Evolutionary conservation across 2,888 invertebrate species (phyloP).

Genomic region (Nineta flava): DNA sequence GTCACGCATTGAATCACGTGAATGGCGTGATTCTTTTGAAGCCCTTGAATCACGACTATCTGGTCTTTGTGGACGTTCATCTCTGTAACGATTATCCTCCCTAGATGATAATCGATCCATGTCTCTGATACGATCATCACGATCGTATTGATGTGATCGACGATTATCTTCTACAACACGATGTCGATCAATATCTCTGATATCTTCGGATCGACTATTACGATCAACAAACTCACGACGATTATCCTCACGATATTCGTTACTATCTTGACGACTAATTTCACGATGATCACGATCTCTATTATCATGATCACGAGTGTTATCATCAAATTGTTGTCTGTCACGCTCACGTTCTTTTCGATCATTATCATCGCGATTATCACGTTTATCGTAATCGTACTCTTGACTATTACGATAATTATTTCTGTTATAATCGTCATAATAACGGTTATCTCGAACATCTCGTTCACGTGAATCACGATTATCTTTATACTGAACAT

Average conservation of each 20-base stretch:
- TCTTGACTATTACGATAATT: slow-evolving; percentile 14
- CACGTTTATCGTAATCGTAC: slow-evolving; percentile 15
- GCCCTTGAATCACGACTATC: slow-evolving; percentile 40
- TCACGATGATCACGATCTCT: slow-evolving; percentile 25
- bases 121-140: background rate
- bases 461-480: slow-evolving; percentile 23
- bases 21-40: slow-evolving; percentile 33
- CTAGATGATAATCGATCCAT: background rate
- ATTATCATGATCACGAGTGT: slow-evolving; percentile 14
- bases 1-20: slow-evolving; percentile 28
- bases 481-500: slow-evolving; percentile 22
- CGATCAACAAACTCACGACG: slow-evolving; percentile 18
- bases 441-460: slow-evolving; percentile 21
- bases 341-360: slow-evolving; percentile 5
- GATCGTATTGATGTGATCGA: background rate
- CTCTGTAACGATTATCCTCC: slow-evolving; percentile 17
- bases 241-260: slow-evolving; percentile 18
- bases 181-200: background rate
- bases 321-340: slow-evolving; percentile 10
- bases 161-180: background rate
- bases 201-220: slow-evolving; percentile 15
- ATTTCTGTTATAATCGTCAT: slow-evolving; percentile 24
- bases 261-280: slow-evolving; percentile 11
- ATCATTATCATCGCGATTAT: slow-evolving; percentile 8
- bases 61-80: slow-evolving; percentile 36